Percentiles rank a stretch among this genome's conserved stretches.
These are phyloP conservation scores for Diploscapter pachys DNA, from an alignment of 1,140 invertebrate genomes.

Conservation along the genomic window DNA sequence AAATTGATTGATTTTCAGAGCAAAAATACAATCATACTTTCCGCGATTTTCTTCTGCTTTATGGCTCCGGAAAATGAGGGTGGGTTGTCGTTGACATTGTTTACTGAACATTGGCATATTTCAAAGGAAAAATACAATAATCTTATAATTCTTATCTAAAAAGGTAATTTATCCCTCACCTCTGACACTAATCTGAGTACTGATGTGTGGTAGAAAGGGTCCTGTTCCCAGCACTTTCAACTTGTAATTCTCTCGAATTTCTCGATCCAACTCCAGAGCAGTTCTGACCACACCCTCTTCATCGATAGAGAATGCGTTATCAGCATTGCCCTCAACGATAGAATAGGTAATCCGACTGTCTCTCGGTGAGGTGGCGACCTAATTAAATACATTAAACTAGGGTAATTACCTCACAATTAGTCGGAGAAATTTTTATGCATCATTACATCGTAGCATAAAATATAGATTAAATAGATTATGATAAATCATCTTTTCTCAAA, in stretches of 20 bases:
- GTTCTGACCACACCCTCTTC: slow-evolving; percentile 81
- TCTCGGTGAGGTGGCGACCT: neutral
- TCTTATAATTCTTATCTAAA: slow-evolving; percentile 6
- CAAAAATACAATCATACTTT: slow-evolving; percentile 2
- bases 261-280: slow-evolving; percentile 79
- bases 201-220: neutral
- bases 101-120: slow-evolving; percentile 18
- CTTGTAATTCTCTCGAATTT: slow-evolving; percentile 79
- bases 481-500: too few relatives aligned
- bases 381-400: neutral
- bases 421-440: too few relatives aligned
- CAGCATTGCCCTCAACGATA: slow-evolving; percentile 35
- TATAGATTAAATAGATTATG: too few relatives aligned
- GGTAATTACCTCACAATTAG: too few relatives aligned
- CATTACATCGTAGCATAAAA: too few relatives aligned
- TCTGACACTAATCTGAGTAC: too few relatives aligned
- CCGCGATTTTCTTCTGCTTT: slow-evolving; percentile 19
- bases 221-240: slow-evolving; percentile 40
- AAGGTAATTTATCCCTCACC: neutral
- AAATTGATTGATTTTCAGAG: neutral
- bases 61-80: slow-evolving; percentile 28
- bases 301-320: slow-evolving; percentile 76
- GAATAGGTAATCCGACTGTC: slow-evolving; percentile 33
- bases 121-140: neutral
- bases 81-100: slow-evolving; percentile 36